Evolutionary conservation across 1,140 invertebrate genomes (phyloP).

Genomic region (Colletes latitarsis): DNA sequence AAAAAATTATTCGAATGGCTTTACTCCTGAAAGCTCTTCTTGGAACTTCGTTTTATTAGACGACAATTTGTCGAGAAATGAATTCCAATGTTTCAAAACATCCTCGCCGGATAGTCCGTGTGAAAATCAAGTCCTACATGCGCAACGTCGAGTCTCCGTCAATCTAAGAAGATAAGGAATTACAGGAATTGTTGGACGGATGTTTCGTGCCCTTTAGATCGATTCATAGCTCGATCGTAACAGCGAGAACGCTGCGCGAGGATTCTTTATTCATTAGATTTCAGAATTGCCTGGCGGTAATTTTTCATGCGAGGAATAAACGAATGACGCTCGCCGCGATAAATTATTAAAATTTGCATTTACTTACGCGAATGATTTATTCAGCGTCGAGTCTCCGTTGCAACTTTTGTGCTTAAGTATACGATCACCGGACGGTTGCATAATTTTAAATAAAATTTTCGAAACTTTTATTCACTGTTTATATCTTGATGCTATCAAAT

Average conservation of each 20-base stretch:
- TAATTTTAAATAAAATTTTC: too few relatives aligned
- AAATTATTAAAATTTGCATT: slow-evolving; percentile 9
- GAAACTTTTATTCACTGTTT: too few relatives aligned
- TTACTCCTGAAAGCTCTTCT: too few relatives aligned
- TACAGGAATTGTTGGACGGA: slow-evolving; percentile 35
- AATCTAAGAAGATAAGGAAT: slow-evolving; percentile 18
- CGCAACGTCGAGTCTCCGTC: not conserved
- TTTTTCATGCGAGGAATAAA: slow-evolving; percentile 20
- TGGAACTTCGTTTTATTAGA: not conserved
- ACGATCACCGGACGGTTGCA: not conserved
- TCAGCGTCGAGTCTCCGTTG: not conserved
- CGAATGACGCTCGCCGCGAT: not conserved
- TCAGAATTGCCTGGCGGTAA: not conserved
- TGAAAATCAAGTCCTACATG: slow-evolving; percentile 22
- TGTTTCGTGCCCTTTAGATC: slow-evolving; percentile 44
- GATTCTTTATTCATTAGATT: slow-evolving; percentile 6
- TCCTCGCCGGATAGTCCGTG: not conserved
- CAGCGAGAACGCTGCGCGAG: not conserved
- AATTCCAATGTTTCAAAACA: slow-evolving; percentile 19
- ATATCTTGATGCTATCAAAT: too few relatives aligned
- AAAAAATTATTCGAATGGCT: too few relatives aligned
- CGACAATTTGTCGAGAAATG: not conserved
- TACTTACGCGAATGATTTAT: not conserved
- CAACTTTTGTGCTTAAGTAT: too few relatives aligned
- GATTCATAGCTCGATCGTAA: slow-evolving; percentile 17